Evolutionary conservation across 2,888 invertebrate genomes (phyloP).

Genomic region (Eristalinus sepulchralis): DNA sequence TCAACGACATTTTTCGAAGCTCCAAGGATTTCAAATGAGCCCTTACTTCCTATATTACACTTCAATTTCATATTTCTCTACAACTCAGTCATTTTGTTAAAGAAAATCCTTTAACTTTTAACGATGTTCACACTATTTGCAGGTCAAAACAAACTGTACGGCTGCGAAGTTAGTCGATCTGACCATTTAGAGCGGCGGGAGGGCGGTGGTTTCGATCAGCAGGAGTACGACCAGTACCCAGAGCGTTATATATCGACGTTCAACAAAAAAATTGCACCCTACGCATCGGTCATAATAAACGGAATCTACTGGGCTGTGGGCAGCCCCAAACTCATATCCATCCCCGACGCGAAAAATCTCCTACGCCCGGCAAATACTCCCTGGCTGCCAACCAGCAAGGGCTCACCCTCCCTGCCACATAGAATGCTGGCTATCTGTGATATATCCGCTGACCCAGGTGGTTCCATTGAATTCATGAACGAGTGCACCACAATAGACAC

Average conservation of each 20-base stretch:
- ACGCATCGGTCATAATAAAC: conserved; percentile 97
- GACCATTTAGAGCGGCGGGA: conserved; percentile 96
- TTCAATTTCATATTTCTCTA: no score
- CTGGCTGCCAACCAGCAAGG: conserved; percentile 94
- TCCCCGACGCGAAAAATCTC: conserved; percentile 98
- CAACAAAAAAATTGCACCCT: conserved; percentile 97
- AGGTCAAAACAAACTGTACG: conserved; percentile 97
- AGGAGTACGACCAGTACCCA: conserved; percentile 95
- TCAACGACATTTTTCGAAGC: no score
- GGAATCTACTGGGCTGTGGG: conserved; percentile 99
- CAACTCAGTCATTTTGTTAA: background rate
- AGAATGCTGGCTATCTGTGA: conserved; percentile 98
- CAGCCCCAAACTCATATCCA: conserved; percentile 96
- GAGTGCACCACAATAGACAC: conserved; percentile 99
- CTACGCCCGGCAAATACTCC: conserved; percentile 94
- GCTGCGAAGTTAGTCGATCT: conserved; percentile 95
- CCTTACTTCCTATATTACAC: no score
- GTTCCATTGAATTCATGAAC: conserved; percentile 99
- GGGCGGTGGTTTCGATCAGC: conserved; percentile 94
- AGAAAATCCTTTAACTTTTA: background rate
- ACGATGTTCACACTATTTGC: background rate
- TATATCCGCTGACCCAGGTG: conserved; percentile 99
- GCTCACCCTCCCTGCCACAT: conserved; percentile 93
- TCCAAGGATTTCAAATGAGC: no score
- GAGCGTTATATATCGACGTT: conserved; percentile 97